Evolutionary conservation across 2,888 invertebrate genomes (phyloP).

Genomic region (Drosophila cyrtoloma): DNA sequence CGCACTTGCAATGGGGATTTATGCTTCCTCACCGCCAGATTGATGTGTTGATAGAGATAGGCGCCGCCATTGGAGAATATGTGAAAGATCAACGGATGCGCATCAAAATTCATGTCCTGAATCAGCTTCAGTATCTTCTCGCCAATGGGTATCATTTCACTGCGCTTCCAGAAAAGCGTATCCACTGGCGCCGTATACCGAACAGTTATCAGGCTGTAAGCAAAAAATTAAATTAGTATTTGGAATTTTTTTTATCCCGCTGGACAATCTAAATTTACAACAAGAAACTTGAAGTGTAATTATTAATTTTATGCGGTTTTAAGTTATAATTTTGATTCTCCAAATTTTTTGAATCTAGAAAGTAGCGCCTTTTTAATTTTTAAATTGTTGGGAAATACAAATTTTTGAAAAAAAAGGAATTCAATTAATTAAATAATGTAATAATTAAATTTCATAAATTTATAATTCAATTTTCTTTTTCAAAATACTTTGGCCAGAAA

Average conservation of each 20-base stretch:
- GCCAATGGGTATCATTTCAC: constrained; percentile 88
- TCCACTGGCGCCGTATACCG: constrained; percentile 90
- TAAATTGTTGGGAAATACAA: neutral
- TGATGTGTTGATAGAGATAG: constrained; percentile 89
- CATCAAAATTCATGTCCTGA: constrained; percentile 88
- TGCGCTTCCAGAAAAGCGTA: constrained; percentile 88
- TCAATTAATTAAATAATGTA: neutral
- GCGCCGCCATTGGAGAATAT: constrained; percentile 92
- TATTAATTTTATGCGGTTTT: neutral
- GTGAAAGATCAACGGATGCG: constrained; percentile 90
- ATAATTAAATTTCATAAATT: neutral
- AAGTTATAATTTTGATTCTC: neutral
- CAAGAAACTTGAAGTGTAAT: neutral
- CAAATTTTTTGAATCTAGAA: neutral
- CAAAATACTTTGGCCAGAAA: neutral
- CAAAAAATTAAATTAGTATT: neutral
- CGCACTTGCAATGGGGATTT: constrained; percentile 86
- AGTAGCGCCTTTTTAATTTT: too few relatives aligned
- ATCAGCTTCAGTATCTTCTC: constrained; percentile 89
- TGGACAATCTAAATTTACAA: neutral
- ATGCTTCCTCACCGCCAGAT: constrained; percentile 87
- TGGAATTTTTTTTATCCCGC: neutral
- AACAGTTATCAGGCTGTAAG: constrained; percentile 89
- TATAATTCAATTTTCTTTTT: fast-evolving
- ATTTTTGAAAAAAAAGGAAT: neutral